phyloP scores from a whole-genome alignment of 2,113 vertebrate genomes.

The Rousettus leschenaultii region DNA sequence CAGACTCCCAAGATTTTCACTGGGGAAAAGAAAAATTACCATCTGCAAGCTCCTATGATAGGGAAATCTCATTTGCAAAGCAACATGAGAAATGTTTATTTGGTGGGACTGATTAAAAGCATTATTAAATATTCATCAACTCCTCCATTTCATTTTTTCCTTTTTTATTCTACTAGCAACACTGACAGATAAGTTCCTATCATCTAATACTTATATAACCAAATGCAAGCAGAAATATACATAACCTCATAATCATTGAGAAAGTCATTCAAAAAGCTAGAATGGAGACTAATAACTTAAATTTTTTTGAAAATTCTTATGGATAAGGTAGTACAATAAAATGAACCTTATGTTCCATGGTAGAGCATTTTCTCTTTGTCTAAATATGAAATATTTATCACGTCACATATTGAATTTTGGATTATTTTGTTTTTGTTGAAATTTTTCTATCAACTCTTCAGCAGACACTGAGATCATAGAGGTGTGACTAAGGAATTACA shows the following conservation, averaged over 20 bases:
- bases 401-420: background rate
- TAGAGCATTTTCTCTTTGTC: background rate
- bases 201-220: background rate
- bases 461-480: conserved; percentile 61
- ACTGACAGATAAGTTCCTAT: background rate
- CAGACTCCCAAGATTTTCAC: conserved; percentile 11
- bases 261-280: background rate
- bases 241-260: background rate
- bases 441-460: conserved; percentile 8
- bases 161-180: conserved; percentile 37
- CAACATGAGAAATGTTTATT: conserved; percentile 50
- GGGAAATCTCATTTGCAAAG: conserved; percentile 56
- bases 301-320: background rate
- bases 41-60: conserved; percentile 40
- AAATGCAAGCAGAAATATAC: background rate
- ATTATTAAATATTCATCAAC: conserved; percentile 59
- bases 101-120: conserved; percentile 61
- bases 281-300: background rate
- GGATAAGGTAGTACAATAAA: background rate
- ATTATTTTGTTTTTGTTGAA: conserved; percentile 34
- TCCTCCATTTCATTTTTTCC: conserved; percentile 32
- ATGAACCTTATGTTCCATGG: background rate
- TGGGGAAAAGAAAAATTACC: conserved; percentile 30
- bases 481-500: conserved; percentile 61
- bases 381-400: background rate